Conservation (phyloP, 2,888 invertebrate genomes). For the Stegophylla sp. region DNA sequence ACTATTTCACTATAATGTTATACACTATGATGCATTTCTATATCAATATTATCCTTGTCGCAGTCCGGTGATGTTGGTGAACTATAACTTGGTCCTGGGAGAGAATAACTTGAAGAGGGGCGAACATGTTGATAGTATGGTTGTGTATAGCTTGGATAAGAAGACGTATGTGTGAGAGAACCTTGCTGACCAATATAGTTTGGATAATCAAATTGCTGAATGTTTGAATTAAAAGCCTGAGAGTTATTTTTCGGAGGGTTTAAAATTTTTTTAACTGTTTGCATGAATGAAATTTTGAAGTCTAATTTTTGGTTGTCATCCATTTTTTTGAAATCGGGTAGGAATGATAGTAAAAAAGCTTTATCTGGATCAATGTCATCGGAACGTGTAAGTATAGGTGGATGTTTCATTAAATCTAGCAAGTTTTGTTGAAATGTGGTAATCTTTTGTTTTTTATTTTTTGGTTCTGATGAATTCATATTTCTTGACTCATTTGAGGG, state of each 20-base stretch:
- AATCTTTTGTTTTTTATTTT: background rate
- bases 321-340: slow-evolving; percentile 11
- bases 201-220: background rate
- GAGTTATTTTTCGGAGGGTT: background rate
- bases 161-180: background rate
- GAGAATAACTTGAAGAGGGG: background rate
- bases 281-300: slow-evolving; percentile 7
- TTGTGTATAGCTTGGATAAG: background rate
- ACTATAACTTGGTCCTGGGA: background rate
- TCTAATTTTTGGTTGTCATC: slow-evolving; percentile 6
- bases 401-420: background rate
- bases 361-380: slow-evolving; percentile 2
- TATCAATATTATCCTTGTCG: background rate
- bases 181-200: background rate
- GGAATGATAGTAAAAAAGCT: slow-evolving; percentile 15
- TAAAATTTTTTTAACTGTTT: slow-evolving; percentile 2
- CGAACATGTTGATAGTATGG: background rate
- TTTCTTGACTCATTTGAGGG: background rate
- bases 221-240: background rate
- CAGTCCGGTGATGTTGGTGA: background rate
- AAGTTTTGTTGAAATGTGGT: slow-evolving; percentile 1
- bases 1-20: too few species aligned
- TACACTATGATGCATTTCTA: slow-evolving; percentile 5
- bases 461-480: background rate
- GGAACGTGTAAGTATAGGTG: too few species aligned